These are phyloP conservation scores for Phalacrocorax brasilianus DNA, from an alignment of 2,113 vertebrate species.

Conservation along the genomic window DNA sequence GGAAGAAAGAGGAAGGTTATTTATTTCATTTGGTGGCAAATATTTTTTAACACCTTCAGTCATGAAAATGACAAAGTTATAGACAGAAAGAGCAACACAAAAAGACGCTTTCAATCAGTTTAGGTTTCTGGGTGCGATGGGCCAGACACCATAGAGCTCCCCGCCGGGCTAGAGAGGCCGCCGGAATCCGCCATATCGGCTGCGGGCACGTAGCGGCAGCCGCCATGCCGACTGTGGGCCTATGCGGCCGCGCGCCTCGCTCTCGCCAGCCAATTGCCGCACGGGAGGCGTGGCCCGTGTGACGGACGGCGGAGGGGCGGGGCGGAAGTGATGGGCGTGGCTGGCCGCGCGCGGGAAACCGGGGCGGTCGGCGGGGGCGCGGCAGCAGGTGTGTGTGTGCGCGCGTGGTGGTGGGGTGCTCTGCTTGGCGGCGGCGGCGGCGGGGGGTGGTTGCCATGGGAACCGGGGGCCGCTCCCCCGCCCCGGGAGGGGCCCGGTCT, in stretches of 20 bases:
- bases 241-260: accelerated
- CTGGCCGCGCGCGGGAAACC: too few species aligned
- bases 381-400: too few species aligned
- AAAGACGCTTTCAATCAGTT: too few species aligned
- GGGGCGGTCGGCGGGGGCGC: too few species aligned
- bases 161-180: accelerated
- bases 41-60: not conserved
- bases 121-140: accelerated
- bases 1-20: too few species aligned
- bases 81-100: not conserved
- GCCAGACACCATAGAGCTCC: accelerated
- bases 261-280: not conserved
- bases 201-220: accelerated
- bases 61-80: not conserved
- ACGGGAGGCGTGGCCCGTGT: accelerated
- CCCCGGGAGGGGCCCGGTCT: too few species aligned
- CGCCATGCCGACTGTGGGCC: accelerated
- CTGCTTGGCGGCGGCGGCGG: too few species aligned
- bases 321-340: not conserved
- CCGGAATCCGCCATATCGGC: too few species aligned
- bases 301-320: not conserved
- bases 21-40: not conserved
- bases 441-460: too few species aligned
- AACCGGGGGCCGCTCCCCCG: too few species aligned
- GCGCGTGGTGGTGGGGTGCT: too few species aligned